Base-by-base conservation (phyloP, 1,140 invertebrate species). In the Temnothorax nylanderi region DNA sequence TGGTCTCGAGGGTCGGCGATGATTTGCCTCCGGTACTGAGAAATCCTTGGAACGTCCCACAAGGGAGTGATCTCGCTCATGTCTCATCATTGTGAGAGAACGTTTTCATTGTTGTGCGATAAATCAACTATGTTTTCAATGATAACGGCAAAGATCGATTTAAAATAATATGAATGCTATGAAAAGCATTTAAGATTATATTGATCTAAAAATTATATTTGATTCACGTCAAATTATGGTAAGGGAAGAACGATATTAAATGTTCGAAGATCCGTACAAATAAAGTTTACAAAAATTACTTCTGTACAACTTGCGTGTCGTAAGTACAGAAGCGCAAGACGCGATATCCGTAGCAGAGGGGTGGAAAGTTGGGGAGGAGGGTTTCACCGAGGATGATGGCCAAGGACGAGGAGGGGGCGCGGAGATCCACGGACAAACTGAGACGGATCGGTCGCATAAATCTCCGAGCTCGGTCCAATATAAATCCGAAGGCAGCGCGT, bases 401-500 rank as follows among this genome's bases (percentile, higher is more conserved):
- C 64, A 49, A 47, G 80, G 82, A 54, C 62, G 80, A 37, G 11
- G 56, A 26, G 71, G 75, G 87, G 72, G 77, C 71, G 41, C 54
- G 77, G 77, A 60, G 77, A 88, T 90, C 86, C 44, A 74, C 88
- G 85, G 85, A 91, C 92, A 93, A 93, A 93, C 89, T 93, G 92
- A 93, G 92, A 93, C 88, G 89, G 92, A 93, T 93, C 89, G 93
- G 87, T 91, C 89, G 87, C 90, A 93, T 93, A 93, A 93, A 93
- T 93, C 92, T 92, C 91, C 90, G 78, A 86, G 72, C 90, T 85
- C 88, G 84, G 87, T 90, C 90, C 90, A 92, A 93, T 93, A 93
- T 92, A 92, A 93, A 92, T 90, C 89, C 91, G 87, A 89, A 82
- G 78, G 88, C 74, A 65, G 58, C 54, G 10, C 56, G 71, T 54